These are phyloP conservation scores for Philonicus albiceps DNA, from an alignment of 2,888 invertebrate species.

Conservation along the genomic window DNA sequence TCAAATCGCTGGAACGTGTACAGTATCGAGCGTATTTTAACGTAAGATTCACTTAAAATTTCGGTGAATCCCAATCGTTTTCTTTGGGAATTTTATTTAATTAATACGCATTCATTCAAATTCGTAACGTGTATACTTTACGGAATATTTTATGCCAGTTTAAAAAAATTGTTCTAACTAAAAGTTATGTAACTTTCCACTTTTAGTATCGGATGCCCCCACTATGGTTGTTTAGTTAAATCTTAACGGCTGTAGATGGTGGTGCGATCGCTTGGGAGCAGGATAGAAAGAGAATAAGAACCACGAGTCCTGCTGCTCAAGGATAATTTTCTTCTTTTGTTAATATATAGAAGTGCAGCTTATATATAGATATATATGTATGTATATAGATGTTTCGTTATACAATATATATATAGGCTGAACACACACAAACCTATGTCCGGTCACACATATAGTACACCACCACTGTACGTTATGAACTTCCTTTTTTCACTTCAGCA, in stretches of 20 bases:
- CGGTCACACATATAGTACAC: constrained; percentile 36
- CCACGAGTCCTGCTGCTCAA: constrained; percentile 44
- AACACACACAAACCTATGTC: constrained; percentile 34
- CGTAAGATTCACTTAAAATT: not conserved
- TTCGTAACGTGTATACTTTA: not conserved
- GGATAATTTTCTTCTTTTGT: constrained; percentile 43
- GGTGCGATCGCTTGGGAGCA: constrained; percentile 46
- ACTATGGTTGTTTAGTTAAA: constrained; percentile 28
- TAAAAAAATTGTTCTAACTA: constrained; percentile 15
- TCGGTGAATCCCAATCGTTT: not conserved
- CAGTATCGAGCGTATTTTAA: not conserved
- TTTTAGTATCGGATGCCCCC: constrained; percentile 26
- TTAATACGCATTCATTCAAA: not conserved
- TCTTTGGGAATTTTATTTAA: not conserved
- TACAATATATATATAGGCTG: not conserved
- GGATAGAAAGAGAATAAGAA: constrained; percentile 46
- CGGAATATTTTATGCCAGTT: not conserved
- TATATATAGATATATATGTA: constrained; percentile 27
- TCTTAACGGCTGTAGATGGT: constrained; percentile 44
- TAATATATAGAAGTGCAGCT: constrained; percentile 35
- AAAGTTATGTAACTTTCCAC: constrained; percentile 39
- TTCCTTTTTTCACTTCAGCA: constrained; percentile 34
- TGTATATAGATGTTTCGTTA: not conserved
- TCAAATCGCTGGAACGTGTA: not conserved
- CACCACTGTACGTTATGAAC: constrained; percentile 29